Evolutionary conservation across 2,113 vertebrate genomes (phyloP).

Genomic region (Neotragus moschatus): DNA sequence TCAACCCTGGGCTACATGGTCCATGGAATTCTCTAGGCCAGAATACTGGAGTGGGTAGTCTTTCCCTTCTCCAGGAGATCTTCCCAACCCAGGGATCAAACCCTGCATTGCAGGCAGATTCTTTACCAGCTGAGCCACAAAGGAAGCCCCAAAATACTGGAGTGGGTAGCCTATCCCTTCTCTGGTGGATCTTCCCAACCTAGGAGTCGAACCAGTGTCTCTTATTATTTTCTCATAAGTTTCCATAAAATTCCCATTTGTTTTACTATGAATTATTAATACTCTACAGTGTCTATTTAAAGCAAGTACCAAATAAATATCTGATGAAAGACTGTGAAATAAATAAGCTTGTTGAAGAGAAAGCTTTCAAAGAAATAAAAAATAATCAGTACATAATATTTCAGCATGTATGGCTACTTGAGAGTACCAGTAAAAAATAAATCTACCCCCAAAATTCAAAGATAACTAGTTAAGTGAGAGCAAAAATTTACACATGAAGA

Average conservation of each 20-base stretch:
- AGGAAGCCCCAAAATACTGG: background rate
- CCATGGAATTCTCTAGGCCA: background rate
- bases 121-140: background rate
- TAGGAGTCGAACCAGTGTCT: background rate
- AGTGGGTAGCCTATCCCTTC: background rate
- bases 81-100: background rate
- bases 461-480: background rate
- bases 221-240: background rate
- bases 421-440: background rate
- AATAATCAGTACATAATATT: background rate
- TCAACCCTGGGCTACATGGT: background rate
- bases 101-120: background rate
- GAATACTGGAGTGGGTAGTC: background rate
- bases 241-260: background rate
- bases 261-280: background rate
- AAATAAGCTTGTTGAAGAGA: background rate
- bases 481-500: background rate
- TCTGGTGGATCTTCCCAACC: background rate
- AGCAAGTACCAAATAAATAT: background rate
- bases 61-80: background rate
- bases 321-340: background rate
- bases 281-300: background rate
- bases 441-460: background rate
- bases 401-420: background rate
- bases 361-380: background rate